Conservation (phyloP, 2,888 invertebrate species). For the Machimus rusticus region DNA sequence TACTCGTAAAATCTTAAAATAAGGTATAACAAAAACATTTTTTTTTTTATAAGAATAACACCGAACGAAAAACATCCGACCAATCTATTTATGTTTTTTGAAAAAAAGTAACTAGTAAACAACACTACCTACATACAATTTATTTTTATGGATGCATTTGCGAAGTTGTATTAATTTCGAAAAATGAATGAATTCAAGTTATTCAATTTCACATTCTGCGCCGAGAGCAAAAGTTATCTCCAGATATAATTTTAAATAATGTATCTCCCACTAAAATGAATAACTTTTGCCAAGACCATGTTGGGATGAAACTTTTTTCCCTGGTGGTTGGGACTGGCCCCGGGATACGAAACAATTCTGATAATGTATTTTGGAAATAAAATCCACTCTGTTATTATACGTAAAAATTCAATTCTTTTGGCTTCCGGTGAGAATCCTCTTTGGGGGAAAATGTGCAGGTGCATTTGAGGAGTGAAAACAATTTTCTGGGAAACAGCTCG, state of each 20-base stretch:
- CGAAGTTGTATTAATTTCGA: not conserved
- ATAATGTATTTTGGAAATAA: not conserved
- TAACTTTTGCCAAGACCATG: not conserved
- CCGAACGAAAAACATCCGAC: not conserved
- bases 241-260: not conserved
- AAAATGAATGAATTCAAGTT: not conserved
- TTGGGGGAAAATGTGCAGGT: slow-evolving; percentile 1
- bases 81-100: not conserved
- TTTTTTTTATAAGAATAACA: not conserved
- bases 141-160: not conserved
- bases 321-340: not conserved
- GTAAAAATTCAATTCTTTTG: slow-evolving; percentile 11
- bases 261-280: not conserved
- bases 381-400: not conserved
- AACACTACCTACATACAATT: not conserved
- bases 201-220: not conserved
- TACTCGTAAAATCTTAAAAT: not conserved
- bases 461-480: not conserved
- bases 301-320: not conserved
- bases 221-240: not conserved
- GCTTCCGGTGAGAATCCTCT: not conserved
- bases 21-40: not conserved
- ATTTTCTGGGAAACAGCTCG: not conserved
- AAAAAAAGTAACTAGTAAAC: not conserved
- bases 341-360: not conserved